phyloP scores from a whole-genome alignment of 2,888 invertebrate genomes.

The Cantharis nigra region DNA sequence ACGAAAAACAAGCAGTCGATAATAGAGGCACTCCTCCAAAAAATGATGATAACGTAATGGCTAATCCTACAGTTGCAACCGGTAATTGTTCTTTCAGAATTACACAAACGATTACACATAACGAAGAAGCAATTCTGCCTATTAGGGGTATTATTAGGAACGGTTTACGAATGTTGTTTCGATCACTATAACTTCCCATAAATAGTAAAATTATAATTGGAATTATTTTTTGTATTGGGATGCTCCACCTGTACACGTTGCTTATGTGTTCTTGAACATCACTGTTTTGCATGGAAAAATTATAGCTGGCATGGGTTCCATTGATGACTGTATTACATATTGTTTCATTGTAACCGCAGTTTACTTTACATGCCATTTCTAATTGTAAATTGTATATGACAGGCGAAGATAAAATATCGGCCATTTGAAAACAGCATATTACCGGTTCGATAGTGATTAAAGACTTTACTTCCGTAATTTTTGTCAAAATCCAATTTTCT shows the following conservation, averaged over 20 bases:
- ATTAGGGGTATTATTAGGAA: slow-evolving; percentile 50
- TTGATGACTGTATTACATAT: slow-evolving; percentile 56
- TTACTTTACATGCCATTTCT: slow-evolving; percentile 62
- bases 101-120: slow-evolving; percentile 59
- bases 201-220: slow-evolving; percentile 51
- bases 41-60: slow-evolving; percentile 60
- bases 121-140: slow-evolving; percentile 54
- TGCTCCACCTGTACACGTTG: slow-evolving; percentile 52
- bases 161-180: slow-evolving; percentile 51
- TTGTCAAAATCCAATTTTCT: not conserved
- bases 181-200: slow-evolving; percentile 52
- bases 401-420: slow-evolving; percentile 46
- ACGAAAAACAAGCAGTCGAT: slow-evolving; percentile 51
- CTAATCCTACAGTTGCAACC: slow-evolving; percentile 57
- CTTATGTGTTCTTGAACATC: slow-evolving; percentile 57
- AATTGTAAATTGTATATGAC: slow-evolving; percentile 60
- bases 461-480: slow-evolving; percentile 17
- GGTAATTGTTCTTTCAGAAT: slow-evolving; percentile 62
- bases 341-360: slow-evolving; percentile 57
- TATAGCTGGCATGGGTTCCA: slow-evolving; percentile 39
- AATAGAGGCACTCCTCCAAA: slow-evolving; percentile 61
- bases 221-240: slow-evolving; percentile 46
- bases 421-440: slow-evolving; percentile 46
- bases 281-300: slow-evolving; percentile 50
- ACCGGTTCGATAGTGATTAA: slow-evolving; percentile 53